phyloP scores from a whole-genome alignment of 2,113 vertebrate genomes.

The Columba janthina region DNA sequence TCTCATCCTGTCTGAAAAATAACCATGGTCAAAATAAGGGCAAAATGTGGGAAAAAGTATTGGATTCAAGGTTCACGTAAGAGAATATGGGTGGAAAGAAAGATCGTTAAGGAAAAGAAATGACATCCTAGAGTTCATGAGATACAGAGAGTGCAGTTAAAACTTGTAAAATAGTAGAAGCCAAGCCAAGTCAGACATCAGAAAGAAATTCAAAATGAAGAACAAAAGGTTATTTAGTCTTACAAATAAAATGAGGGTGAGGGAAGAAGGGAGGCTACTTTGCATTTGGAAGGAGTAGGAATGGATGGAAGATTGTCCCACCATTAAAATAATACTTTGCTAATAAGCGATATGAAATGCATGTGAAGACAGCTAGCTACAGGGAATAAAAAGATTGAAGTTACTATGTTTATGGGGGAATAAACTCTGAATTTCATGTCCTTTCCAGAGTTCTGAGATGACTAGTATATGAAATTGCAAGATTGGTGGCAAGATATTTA shows the following conservation, averaged over 20 bases:
- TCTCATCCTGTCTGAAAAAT: neutral
- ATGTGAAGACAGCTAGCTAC: neutral
- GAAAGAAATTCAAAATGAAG: neutral
- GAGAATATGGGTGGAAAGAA: neutral
- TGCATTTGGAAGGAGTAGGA: neutral
- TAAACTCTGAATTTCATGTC: neutral
- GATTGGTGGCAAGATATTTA: neutral
- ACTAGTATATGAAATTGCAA: neutral
- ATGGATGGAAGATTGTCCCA: neutral
- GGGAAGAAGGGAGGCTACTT: neutral
- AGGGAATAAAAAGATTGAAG: neutral
- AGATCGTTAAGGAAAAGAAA: neutral
- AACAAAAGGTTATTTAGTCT: neutral
- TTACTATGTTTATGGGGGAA: neutral
- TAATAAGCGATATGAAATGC: neutral
- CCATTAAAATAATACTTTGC: neutral
- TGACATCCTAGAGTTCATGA: neutral
- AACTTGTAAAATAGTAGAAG: neutral
- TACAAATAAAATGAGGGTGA: neutral
- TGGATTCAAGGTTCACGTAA: neutral
- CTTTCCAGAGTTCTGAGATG: neutral
- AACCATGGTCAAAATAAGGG: neutral
- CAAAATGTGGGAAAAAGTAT: neutral
- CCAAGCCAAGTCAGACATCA: neutral
- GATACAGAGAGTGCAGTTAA: neutral